Percentiles rank a stretch among this genome's conserved stretches.
phyloP scores from a whole-genome alignment of 2,888 invertebrate species.

The Reticulitermes lucifugus region DNA sequence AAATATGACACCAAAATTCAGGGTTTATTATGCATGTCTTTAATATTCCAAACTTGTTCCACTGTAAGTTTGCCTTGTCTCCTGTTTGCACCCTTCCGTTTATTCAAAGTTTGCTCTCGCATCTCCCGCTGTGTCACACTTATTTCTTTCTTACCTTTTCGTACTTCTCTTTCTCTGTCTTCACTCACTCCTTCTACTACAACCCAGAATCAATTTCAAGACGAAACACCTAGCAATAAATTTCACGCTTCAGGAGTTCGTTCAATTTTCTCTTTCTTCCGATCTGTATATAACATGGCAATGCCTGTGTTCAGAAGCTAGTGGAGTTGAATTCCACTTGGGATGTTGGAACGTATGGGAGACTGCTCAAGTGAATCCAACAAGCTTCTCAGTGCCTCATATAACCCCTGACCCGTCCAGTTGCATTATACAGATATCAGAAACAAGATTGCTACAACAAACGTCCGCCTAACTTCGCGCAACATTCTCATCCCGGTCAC shows the following conservation, averaged over 20 bases:
- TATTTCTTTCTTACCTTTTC: not conserved
- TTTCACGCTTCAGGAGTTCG: slow-evolving; percentile 21
- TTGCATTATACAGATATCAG: too few relatives aligned
- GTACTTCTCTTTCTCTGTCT: not conserved
- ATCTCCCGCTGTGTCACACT: not conserved
- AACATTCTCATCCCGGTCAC: too few relatives aligned
- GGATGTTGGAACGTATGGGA: not conserved
- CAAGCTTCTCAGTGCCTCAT: not conserved
- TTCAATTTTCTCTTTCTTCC: slow-evolving; percentile 3
- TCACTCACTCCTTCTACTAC: not conserved
- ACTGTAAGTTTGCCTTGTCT: not conserved
- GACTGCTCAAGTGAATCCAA: not conserved
- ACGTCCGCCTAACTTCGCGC: too few relatives aligned
- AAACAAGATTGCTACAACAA: too few relatives aligned
- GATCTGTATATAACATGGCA: slow-evolving; percentile 15
- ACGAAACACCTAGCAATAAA: slow-evolving; percentile 35
- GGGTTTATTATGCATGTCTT: not conserved
- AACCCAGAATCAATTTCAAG: slow-evolving; percentile 37
- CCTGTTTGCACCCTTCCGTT: not conserved
- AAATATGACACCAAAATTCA: not conserved
- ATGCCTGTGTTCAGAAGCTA: not conserved
- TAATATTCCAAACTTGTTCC: not conserved
- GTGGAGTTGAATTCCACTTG: not conserved
- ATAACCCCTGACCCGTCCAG: not conserved
- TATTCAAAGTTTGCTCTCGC: not conserved